A percentile compares a stretch with the other conserved stretches of the same genome.
These are phyloP conservation scores for Hemicentrotus pulcherrimus DNA, from an alignment of 35 echinoderm and acorn worm genomes.

Conservation along the genomic window DNA sequence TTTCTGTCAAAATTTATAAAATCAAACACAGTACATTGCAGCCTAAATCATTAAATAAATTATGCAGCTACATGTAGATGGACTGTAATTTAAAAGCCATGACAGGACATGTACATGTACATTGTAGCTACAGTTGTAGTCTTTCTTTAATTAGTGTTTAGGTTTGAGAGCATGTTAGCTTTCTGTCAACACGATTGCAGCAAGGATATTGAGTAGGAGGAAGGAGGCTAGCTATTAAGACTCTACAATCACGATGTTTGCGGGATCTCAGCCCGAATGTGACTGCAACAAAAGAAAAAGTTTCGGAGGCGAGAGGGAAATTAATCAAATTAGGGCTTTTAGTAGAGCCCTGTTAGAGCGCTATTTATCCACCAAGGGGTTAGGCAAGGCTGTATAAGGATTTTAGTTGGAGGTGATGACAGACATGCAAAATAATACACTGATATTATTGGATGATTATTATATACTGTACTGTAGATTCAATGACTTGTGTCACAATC, in stretches of 20 bases:
- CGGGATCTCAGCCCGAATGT: conserved; percentile 38
- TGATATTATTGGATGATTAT: background rate
- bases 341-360: conserved; percentile 28
- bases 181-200: conserved; percentile 45
- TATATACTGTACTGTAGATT: background rate
- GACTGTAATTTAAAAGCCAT: background rate
- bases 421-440: conserved; percentile 2
- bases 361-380: conserved; percentile 43
- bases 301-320: conserved; percentile 48
- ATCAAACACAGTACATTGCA: background rate
- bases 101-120: background rate
- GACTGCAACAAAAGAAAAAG: conserved; percentile 45
- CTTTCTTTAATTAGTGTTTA: conserved; percentile 32
- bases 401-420: conserved; percentile 36
- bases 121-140: background rate
- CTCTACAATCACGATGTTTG: conserved; percentile 46
- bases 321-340: conserved; percentile 55
- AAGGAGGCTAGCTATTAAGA: conserved; percentile 48
- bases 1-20: no score
- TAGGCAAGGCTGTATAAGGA: conserved; percentile 44
- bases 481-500: background rate
- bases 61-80: background rate
- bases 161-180: conserved; percentile 46
- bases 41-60: background rate
- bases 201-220: conserved; percentile 49